Evolutionary conservation across 2,888 invertebrate genomes (phyloP).

Genomic region (Acrobasis consociella): DNA sequence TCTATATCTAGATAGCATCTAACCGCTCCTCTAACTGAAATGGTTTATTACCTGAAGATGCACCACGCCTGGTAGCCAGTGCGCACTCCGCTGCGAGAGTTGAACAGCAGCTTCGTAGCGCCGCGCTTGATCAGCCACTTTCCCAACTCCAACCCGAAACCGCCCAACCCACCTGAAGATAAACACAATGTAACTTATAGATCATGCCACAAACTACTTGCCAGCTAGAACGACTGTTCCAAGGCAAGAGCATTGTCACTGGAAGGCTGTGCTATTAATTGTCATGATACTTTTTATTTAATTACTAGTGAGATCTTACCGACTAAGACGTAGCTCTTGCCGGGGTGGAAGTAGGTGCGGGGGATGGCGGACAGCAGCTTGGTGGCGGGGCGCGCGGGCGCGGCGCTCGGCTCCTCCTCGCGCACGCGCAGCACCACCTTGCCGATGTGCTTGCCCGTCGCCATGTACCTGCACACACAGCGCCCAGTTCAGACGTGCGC

Average conservation of each 20-base stretch:
- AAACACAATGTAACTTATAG: background rate
- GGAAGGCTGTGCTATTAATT: background rate
- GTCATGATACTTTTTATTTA: background rate
- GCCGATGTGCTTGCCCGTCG: constrained; percentile 98
- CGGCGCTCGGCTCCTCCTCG: constrained; percentile 85
- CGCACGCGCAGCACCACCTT: constrained; percentile 96
- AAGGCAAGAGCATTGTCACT: background rate
- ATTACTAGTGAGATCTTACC: constrained; percentile 62
- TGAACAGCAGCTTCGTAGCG: constrained; percentile 91
- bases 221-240: background rate
- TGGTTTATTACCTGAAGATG: constrained; percentile 61
- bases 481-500: background rate
- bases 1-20: too few relatives aligned
- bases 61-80: constrained; percentile 96
- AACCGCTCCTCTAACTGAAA: too few relatives aligned
- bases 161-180: constrained; percentile 91
- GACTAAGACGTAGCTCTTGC: constrained; percentile 89
- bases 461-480: constrained; percentile 87
- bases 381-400: constrained; percentile 61
- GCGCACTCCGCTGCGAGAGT: constrained; percentile 94
- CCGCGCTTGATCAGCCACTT: constrained; percentile 95
- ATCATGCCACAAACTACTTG: background rate
- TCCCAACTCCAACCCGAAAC: constrained; percentile 97
- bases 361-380: constrained; percentile 91
- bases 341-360: constrained; percentile 91